Conservation (phyloP, 2,797 vertebrate genomes). For the Steatocranus sp. region DNA sequence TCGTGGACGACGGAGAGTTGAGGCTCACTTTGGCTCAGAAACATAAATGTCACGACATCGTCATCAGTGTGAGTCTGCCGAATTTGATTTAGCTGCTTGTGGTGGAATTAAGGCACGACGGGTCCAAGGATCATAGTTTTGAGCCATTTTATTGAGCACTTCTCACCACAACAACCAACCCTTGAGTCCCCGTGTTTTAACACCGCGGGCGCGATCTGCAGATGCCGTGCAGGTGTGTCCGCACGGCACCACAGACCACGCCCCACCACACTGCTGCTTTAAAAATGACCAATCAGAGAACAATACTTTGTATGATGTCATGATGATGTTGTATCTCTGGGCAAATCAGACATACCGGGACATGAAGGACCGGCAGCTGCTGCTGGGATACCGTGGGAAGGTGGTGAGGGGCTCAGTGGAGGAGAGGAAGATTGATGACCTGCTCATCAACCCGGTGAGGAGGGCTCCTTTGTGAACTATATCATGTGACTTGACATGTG, state of each 20-base stretch:
- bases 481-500: neutral
- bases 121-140: neutral
- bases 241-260: neutral
- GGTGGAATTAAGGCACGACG: neutral
- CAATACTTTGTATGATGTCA: neutral
- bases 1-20: slow-evolving; percentile 86
- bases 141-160: neutral
- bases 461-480: neutral
- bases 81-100: neutral
- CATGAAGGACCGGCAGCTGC: slow-evolving; percentile 88
- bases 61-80: slow-evolving; percentile 84
- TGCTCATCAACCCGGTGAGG: slow-evolving; percentile 78
- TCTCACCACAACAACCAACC: neutral
- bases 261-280: neutral
- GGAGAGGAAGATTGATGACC: slow-evolving; percentile 83
- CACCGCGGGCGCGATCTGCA: neutral
- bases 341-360: slow-evolving; percentile 84
- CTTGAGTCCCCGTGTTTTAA: neutral
- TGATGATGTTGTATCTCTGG: neutral
- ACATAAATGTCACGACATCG: slow-evolving; percentile 93
- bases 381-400: slow-evolving; percentile 84
- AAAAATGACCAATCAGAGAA: neutral
- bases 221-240: neutral
- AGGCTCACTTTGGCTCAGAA: slow-evolving; percentile 86
- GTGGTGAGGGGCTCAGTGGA: slow-evolving; percentile 83